Conservation (phyloP, 2,113 vertebrate species). For the Phalacrocorax pelagicus region DNA sequence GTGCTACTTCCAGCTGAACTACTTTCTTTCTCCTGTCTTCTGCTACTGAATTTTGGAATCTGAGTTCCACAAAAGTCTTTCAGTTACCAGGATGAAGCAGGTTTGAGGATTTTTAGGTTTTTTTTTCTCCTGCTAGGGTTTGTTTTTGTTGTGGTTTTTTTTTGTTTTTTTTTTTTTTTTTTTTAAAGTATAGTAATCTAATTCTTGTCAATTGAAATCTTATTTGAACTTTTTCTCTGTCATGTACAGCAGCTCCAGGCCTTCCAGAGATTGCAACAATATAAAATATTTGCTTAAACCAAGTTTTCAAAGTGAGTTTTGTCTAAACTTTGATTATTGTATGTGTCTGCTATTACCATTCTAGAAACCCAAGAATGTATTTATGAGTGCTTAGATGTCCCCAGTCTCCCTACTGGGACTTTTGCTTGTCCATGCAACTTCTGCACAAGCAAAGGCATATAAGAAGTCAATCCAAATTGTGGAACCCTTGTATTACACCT, state of each 20-base stretch:
- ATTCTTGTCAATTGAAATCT: neutral
- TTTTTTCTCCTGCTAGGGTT: fast-evolving
- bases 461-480: neutral
- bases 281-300: neutral
- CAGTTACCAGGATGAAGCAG: neutral
- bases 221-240: neutral
- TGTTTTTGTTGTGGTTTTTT: neutral
- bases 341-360: neutral
- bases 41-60: neutral
- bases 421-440: neutral
- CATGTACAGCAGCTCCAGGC: neutral
- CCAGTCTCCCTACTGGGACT: neutral
- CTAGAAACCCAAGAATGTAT: neutral
- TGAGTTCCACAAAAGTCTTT: neutral
- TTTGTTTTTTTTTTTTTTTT: neutral
- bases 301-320: neutral
- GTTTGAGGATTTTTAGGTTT: neutral
- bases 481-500: neutral
- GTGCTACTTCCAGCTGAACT: neutral
- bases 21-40: neutral
- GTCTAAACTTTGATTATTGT: neutral
- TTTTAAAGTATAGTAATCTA: neutral
- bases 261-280: neutral
- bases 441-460: neutral
- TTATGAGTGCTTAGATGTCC: neutral